Base-by-base conservation (phyloP, 2,888 invertebrate species). In the Selenia dentaria region DNA sequence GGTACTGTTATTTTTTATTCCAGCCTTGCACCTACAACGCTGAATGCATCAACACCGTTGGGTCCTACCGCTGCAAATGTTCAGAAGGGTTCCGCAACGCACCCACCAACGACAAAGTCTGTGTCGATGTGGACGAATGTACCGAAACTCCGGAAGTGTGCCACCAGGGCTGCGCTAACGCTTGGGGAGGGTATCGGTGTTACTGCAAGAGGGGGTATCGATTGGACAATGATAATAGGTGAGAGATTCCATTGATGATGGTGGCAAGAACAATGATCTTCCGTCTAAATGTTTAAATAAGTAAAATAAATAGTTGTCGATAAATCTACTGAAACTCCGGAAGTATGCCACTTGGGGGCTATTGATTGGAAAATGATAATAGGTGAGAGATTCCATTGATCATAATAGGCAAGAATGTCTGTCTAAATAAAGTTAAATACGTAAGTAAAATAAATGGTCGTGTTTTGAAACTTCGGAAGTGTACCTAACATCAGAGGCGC, bases 101-200 rank as follows among this genome's bases (percentile, higher is more conserved):
- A 0, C 80, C 83, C 0, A 61, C 78, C 12, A 91, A 89, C 51
- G 85, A 92, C 58, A 92, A 92, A 47, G 87, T 88, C 14, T 93
- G 92, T 60, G 72, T 86, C 78, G 95, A 95, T 64, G 81, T 95
- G 13, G 93, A 96, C 75, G 95, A 95, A 69, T 96, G 96, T 60
- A 56, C 78, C 0, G 92, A 92, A 46, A 86, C 87, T 0, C 79
- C 79, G 0, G 64, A 59, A 0, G 61, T 75, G 2, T 99, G 99
- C 72, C 94, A 97, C 57, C 99, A 99, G 61, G 93, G 92, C 35
- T 99, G 99, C 73, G 92, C 96, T 37, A 99, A 99, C 81, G 93
- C 94, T 11, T 97, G 96, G 94, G 99, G 99, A 0, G 94, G 96
- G 0, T 98, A 95, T 83, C 93, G 95, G 52, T 99, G 99, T 78